These are phyloP conservation scores for Hemiprocne comata DNA, from an alignment of 2,113 vertebrate species.

Conservation along the genomic window DNA sequence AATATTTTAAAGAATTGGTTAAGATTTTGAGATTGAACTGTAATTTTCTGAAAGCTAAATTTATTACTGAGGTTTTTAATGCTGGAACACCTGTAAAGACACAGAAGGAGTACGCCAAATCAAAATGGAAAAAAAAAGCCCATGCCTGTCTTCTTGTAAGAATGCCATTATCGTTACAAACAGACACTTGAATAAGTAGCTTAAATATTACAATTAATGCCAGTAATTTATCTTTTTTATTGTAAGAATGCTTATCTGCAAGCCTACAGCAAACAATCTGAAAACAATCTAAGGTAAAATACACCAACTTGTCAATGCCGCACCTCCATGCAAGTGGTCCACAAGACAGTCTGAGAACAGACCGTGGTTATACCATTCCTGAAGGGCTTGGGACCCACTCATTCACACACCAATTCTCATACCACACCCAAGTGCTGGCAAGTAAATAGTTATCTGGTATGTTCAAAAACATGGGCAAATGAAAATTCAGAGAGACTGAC, in stretches of 20 bases:
- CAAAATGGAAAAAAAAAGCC: background rate
- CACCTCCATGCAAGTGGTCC: background rate
- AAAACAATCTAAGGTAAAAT: background rate
- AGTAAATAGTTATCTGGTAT: fast-evolving
- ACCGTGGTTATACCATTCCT: fast-evolving
- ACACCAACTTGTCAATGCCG: fast-evolving
- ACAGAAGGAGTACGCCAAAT: background rate
- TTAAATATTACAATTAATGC: background rate
- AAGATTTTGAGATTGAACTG: background rate
- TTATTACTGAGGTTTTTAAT: background rate
- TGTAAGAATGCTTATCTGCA: background rate
- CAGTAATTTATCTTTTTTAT: background rate
- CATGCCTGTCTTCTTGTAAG: background rate
- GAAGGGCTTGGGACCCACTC: background rate
- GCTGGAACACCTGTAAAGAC: background rate
- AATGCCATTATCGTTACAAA: background rate
- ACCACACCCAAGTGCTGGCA: fast-evolving
- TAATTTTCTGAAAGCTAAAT: background rate
- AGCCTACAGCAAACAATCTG: background rate
- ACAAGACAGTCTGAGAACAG: fast-evolving
- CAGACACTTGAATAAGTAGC: background rate
- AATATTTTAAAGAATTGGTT: background rate
- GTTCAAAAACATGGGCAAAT: background rate
- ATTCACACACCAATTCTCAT: fast-evolving
- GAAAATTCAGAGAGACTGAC: background rate